These are phyloP conservation scores for Xestia sexstrigata DNA, from an alignment of 2,888 invertebrate genomes.

Conservation along the genomic window DNA sequence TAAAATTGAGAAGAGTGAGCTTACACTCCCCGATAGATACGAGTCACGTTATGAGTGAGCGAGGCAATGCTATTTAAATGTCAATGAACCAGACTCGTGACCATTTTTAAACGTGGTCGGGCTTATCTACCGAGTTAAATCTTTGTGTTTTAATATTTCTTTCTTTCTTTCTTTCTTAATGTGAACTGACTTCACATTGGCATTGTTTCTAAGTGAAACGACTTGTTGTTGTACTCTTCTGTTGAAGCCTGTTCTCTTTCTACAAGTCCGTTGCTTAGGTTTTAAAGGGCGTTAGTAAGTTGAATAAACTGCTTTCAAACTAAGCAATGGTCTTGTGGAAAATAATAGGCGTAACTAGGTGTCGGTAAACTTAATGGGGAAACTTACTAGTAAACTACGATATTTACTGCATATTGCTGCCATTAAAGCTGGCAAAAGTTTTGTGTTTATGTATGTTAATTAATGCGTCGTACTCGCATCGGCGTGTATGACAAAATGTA, in stretches of 20 bases:
- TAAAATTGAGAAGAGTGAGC: neutral
- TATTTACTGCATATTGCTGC: neutral
- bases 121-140: neutral
- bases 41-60: neutral
- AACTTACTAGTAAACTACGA: conserved; percentile 3
- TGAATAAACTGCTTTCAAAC: neutral
- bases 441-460: neutral
- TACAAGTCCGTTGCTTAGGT: conserved; percentile 6
- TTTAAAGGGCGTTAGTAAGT: neutral
- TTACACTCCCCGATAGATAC: neutral
- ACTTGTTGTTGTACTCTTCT: conserved; percentile 38
- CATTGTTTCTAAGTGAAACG: conserved; percentile 59
- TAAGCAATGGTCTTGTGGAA: conserved; percentile 9
- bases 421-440: neutral
- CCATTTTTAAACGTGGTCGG: neutral
- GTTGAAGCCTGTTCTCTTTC: conserved; percentile 23
- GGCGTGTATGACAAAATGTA: neutral
- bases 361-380: conserved; percentile 56
- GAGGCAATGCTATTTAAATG: neutral
- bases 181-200: conserved; percentile 43
- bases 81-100: neutral
- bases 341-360: conserved; percentile 16
- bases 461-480: neutral
- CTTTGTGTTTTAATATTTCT: conserved; percentile 27
- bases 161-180: conserved; percentile 27